Evolutionary conservation across 1,140 invertebrate genomes (phyloP).

Genomic region (Ooceraea biroi): DNA sequence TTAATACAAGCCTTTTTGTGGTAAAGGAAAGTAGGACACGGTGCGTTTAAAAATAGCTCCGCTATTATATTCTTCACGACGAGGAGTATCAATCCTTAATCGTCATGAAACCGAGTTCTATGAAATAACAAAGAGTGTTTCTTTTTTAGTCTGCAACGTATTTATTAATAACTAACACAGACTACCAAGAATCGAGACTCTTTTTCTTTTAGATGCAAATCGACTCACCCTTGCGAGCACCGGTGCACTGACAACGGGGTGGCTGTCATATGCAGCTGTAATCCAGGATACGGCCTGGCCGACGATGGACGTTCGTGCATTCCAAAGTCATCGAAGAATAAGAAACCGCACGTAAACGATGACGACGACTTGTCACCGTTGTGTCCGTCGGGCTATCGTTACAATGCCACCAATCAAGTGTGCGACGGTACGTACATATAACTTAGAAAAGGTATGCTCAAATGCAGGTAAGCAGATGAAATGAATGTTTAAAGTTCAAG

Average conservation of each 20-base stretch:
- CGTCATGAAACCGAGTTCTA: too few species aligned
- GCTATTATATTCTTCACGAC: too few species aligned
- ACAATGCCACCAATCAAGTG: constrained; percentile 87
- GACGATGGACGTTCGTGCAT: constrained; percentile 85
- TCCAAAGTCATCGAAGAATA: constrained; percentile 60
- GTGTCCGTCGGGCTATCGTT: constrained; percentile 89
- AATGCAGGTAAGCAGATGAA: constrained; percentile 15
- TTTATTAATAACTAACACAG: too few species aligned
- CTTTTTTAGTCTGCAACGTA: too few species aligned
- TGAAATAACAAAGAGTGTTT: too few species aligned
- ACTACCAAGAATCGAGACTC: too few species aligned
- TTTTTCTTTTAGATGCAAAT: constrained; percentile 79
- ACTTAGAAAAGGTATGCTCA: not conserved
- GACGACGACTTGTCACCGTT: constrained; percentile 57
- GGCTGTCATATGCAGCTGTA: constrained; percentile 86
- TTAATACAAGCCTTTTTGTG: not conserved
- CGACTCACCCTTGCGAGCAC: constrained; percentile 87
- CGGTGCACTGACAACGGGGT: constrained; percentile 86
- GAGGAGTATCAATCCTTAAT: too few species aligned
- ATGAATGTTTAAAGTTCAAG: not conserved
- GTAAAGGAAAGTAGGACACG: not conserved
- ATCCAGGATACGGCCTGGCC: constrained; percentile 86
- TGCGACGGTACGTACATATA: constrained; percentile 89
- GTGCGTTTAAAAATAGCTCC: too few species aligned
- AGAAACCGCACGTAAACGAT: constrained; percentile 49